Conservation (phyloP, 2,888 invertebrate species). For the Lamellibrachia columna region DNA sequence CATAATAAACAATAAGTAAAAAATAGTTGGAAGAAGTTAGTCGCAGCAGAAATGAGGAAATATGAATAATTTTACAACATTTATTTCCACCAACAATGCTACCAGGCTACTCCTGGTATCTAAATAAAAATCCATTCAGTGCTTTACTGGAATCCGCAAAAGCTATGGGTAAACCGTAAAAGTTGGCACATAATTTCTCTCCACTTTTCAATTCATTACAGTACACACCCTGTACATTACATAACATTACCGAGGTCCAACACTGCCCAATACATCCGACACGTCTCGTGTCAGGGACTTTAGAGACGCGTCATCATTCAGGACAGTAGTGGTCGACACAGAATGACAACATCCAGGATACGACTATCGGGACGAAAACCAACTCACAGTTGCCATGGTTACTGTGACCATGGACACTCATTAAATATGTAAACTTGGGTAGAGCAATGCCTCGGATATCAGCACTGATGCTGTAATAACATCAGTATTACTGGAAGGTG, state of each 20-base stretch:
- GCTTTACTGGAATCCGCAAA: no score
- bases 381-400: no score
- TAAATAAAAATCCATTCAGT: not conserved
- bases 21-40: no score
- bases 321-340: not conserved
- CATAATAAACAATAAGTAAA: not conserved
- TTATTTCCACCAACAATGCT: not conserved
- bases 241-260: not conserved
- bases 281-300: not conserved
- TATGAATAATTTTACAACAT: not conserved
- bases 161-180: no score
- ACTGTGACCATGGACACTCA: no score
- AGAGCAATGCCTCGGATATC: no score
- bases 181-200: not conserved
- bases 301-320: constrained; percentile 16
- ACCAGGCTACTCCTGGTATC: not conserved
- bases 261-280: not conserved
- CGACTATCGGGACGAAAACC: not conserved
- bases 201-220: not conserved
- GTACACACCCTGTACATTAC: not conserved
- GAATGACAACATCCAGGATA: not conserved
- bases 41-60: no score
- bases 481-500: no score
- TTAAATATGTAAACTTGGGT: no score
- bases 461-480: no score